Base-by-base conservation (phyloP, 2,113 vertebrate genomes). In the Puffinus mauretanicus region DNA sequence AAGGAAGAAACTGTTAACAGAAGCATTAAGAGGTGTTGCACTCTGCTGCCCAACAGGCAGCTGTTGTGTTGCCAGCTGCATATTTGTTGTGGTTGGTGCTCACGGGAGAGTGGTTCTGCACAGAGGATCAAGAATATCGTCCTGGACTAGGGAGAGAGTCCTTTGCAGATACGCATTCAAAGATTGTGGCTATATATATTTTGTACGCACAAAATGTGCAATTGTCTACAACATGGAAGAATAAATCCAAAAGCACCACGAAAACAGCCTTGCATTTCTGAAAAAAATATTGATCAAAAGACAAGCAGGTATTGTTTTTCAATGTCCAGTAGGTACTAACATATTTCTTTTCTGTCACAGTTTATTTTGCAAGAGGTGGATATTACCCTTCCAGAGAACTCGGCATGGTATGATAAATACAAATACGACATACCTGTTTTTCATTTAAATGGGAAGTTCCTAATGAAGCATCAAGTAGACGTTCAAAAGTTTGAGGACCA, bases 391-490 rank as follows among this genome's bases (percentile, higher is more conserved):
- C 98, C 98, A 38, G 98, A 98, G 84, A 98, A 99, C 86, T 97
- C 90, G 1, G 80, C n/a, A 0, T 99, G 98, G 99, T 98, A 97
- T 92, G 98, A 98, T 51, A 98, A 98, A 77, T 99, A 99, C 91
- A 98, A 97, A 90, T 98, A 98, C 32, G 98, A 99, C 92, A 99
- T 99, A 91, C 99, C 99, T 0, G 98, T 99, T 86, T 99, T 99
- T 94, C 98, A 99, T 95, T 84, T 99, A 62, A 98, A 99, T 93
- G 98, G 98, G 52, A 98, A 98, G 84, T 99, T 99, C 96, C 94
- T 99, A 40, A 99, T 99, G 99, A 99, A 98, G 98, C 98, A 99
- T 95, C 96, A 77, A 67, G 98, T 99, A 34, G 97, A 99, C 95
- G 90, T 96, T 32, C 79, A 92, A 27, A 97, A 98, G 90, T 97